Percentiles rank a stretch among this genome's conserved stretches.
phyloP scores from a whole-genome alignment of 2,113 vertebrate genomes.

The Hyaena hyaena region DNA sequence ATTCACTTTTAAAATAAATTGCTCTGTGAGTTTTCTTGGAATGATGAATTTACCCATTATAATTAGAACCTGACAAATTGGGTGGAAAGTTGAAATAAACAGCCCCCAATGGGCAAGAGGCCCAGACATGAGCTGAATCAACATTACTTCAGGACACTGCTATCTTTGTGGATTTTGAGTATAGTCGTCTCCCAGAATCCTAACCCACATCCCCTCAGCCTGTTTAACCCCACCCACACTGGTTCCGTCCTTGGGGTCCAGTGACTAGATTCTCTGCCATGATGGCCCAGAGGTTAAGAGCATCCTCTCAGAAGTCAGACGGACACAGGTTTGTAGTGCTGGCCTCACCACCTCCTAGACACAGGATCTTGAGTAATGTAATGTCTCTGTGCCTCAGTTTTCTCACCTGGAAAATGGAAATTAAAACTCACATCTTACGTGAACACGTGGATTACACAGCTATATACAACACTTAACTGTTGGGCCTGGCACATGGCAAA shows the following conservation, averaged over 20 bases:
- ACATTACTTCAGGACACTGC: not conserved
- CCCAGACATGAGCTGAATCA: not conserved
- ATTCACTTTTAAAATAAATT: constrained; percentile 18
- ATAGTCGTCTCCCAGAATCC: not conserved
- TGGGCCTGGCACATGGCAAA: not conserved
- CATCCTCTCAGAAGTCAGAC: not conserved
- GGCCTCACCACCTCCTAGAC: not conserved
- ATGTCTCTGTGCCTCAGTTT: not conserved
- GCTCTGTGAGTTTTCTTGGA: constrained; percentile 8
- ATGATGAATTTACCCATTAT: not conserved
- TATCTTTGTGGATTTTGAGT: not conserved
- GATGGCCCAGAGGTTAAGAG: not conserved
- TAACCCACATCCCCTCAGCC: not conserved
- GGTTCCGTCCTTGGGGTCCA: not conserved
- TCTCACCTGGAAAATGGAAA: not conserved
- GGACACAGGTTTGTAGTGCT: not conserved
- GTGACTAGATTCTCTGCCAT: not conserved
- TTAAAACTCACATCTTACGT: not conserved
- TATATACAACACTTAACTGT: not conserved
- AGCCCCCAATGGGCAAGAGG: not conserved
- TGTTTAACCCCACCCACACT: not conserved
- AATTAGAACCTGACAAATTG: not conserved
- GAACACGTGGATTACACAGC: not conserved
- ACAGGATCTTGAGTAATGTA: not conserved
- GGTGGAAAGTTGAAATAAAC: constrained; percentile 9